These are phyloP conservation scores for Phyllostomus hastatus DNA, from an alignment of 2,113 vertebrate species.

Conservation along the genomic window DNA sequence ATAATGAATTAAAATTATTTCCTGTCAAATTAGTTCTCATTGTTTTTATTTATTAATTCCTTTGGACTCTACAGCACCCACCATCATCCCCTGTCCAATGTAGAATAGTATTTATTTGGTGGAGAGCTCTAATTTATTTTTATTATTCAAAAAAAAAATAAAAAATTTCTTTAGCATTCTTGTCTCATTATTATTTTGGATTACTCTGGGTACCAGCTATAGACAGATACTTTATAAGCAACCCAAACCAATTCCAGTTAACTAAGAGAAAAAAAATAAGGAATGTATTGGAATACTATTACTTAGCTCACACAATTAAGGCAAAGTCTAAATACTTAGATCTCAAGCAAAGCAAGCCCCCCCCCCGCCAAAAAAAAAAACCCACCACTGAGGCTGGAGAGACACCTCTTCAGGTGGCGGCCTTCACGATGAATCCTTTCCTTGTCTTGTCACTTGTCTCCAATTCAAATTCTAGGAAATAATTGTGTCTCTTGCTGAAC, in stretches of 20 bases:
- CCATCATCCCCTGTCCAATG: not conserved
- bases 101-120: not conserved
- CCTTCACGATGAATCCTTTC: not conserved
- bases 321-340: not conserved
- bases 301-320: not conserved
- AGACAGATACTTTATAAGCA: not conserved
- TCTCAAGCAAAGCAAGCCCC: not conserved
- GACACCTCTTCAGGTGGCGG: not conserved
- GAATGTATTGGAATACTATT: not conserved
- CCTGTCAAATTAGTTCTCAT: not conserved
- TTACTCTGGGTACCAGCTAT: not conserved
- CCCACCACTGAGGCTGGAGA: not conserved
- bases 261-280: not conserved
- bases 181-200: not conserved
- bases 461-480: not conserved
- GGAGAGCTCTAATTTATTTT: not conserved
- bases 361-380: no score
- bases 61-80: not conserved
- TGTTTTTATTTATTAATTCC: not conserved
- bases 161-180: not conserved
- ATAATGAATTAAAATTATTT: not conserved
- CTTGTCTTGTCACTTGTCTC: not conserved
- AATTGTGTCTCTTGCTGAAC: not conserved
- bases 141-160: not conserved
- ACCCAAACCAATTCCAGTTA: not conserved